Percentiles rank a stretch among this genome's conserved stretches.
Conservation (phyloP, 2,797 vertebrate genomes). For the Sphenodon punctatus region DNA sequence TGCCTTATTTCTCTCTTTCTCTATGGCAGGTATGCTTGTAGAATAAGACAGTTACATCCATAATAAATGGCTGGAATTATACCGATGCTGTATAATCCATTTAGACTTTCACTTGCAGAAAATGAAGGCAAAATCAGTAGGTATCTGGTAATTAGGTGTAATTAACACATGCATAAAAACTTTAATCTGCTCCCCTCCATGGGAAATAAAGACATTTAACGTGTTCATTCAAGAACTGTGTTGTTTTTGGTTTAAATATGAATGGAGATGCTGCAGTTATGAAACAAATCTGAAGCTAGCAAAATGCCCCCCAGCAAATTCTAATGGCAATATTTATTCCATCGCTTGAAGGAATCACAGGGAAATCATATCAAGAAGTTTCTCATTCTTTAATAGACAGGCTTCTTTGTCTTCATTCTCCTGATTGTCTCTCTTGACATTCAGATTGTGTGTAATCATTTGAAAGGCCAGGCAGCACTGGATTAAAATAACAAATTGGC, state of each 20-base stretch:
- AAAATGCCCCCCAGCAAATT: background rate
- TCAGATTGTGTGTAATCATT: background rate
- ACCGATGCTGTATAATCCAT: background rate
- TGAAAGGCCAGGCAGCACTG: background rate
- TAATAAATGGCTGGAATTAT: slow-evolving; percentile 3
- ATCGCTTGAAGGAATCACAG: background rate
- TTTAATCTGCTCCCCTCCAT: background rate
- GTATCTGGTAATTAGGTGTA: background rate
- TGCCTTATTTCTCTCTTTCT: background rate
- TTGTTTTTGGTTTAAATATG: background rate
- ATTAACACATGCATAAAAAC: background rate
- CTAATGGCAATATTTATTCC: background rate
- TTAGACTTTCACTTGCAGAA: background rate
- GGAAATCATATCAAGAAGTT: background rate
- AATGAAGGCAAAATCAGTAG: background rate
- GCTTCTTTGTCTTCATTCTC: background rate
- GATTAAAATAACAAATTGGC: slow-evolving; percentile 33
- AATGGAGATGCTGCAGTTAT: background rate
- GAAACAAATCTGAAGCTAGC: background rate
- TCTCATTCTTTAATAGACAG: background rate
- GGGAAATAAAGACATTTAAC: background rate
- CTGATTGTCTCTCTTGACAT: background rate
- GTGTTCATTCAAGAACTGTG: background rate
- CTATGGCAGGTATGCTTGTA: background rate
- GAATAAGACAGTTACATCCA: background rate